These are phyloP conservation scores for Acleris sparsana DNA, from an alignment of 2,888 invertebrate species.

Conservation along the genomic window DNA sequence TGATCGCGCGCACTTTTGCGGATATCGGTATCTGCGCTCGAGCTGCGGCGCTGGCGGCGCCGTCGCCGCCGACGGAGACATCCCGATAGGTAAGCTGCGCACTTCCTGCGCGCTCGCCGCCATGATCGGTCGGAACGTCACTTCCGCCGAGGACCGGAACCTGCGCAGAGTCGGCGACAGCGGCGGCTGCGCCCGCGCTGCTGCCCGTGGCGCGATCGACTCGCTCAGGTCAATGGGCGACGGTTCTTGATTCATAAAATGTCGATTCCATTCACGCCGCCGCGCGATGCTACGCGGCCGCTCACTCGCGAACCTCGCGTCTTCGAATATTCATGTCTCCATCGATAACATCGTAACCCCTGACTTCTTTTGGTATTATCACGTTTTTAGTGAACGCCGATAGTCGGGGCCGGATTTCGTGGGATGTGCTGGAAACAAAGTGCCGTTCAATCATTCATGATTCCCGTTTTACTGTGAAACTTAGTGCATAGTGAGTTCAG, in stretches of 20 bases:
- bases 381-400: slow-evolving; percentile 75
- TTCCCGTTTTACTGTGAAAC: slow-evolving; percentile 67
- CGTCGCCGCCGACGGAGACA: slow-evolving; percentile 65
- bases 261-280: slow-evolving; percentile 82
- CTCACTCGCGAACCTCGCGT: slow-evolving; percentile 83
- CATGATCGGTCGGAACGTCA: slow-evolving; percentile 80
- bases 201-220: slow-evolving; percentile 41
- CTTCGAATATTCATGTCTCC: slow-evolving; percentile 83
- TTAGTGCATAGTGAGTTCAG: slow-evolving; percentile 73
- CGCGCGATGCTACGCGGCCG: slow-evolving; percentile 75
- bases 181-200: slow-evolving; percentile 56
- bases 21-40: slow-evolving; percentile 66
- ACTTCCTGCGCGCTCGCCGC: slow-evolving; percentile 83
- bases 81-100: slow-evolving; percentile 83
- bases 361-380: slow-evolving; percentile 81
- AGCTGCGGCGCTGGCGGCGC: slow-evolving; percentile 57
- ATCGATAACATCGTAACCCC: slow-evolving; percentile 82
- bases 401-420: slow-evolving; percentile 68
- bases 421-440: slow-evolving; percentile 75
- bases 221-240: slow-evolving; percentile 74
- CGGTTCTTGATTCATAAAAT: slow-evolving; percentile 82
- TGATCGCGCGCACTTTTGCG: slow-evolving; percentile 80
- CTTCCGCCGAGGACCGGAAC: slow-evolving; percentile 76
- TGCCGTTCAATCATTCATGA: slow-evolving; percentile 65
- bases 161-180: slow-evolving; percentile 58